Evolutionary conservation across 2,113 vertebrate species (phyloP).

Genomic region (Pundamilia nyererei): DNA sequence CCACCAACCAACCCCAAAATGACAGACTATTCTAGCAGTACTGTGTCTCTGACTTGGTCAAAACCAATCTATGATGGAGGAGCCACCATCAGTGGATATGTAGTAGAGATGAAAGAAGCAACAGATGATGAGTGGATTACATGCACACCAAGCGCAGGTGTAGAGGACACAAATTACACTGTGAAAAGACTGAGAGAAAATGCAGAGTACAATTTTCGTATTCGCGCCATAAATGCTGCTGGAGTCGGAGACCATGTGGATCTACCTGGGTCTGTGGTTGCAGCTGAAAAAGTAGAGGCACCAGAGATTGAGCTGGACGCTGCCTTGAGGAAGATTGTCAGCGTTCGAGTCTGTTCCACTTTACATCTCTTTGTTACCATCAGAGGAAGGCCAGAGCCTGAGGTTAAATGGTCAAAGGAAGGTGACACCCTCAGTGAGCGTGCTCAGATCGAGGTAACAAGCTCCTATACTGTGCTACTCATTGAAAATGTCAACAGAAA

Average conservation of each 20-base stretch:
- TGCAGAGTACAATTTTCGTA: slow-evolving; percentile 87
- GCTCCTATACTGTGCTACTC: slow-evolving; percentile 87
- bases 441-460: slow-evolving; percentile 88
- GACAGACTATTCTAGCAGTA: slow-evolving; percentile 84
- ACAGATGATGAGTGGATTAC: slow-evolving; percentile 84
- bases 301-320: slow-evolving; percentile 94
- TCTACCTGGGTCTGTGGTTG: slow-evolving; percentile 78
- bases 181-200: slow-evolving; percentile 91
- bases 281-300: slow-evolving; percentile 83
- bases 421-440: slow-evolving; percentile 80
- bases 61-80: slow-evolving; percentile 96
- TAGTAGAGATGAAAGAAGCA: slow-evolving; percentile 87
- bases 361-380: slow-evolving; percentile 88
- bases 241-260: slow-evolving; percentile 85
- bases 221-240: slow-evolving; percentile 86
- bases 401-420: slow-evolving; percentile 94
- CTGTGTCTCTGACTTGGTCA: slow-evolving; percentile 87
- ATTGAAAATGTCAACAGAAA: slow-evolving; percentile 95
- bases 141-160: slow-evolving; percentile 81
- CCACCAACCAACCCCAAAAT: slow-evolving; percentile 93
- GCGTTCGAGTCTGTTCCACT: slow-evolving; percentile 83
- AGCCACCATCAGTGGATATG: slow-evolving; percentile 81
- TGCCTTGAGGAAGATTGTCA: slow-evolving; percentile 89
- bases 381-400: slow-evolving; percentile 92
- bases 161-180: slow-evolving; percentile 83